These are phyloP conservation scores for Eremobia ochroleuca DNA, from an alignment of 2,888 invertebrate genomes.

Conservation along the genomic window DNA sequence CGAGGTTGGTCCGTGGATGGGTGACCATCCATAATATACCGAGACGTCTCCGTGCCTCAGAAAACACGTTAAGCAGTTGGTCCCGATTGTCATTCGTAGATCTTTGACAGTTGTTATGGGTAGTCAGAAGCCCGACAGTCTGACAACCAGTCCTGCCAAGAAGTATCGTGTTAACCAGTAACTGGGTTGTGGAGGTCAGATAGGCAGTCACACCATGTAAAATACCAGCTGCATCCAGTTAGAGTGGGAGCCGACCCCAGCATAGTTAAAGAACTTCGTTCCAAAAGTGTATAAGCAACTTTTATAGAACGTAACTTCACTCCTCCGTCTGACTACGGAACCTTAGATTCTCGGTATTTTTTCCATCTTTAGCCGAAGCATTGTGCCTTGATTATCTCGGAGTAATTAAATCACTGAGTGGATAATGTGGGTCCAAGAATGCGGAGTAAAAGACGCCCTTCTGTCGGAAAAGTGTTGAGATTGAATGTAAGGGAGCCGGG, in stretches of 20 bases:
- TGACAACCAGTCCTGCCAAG: background rate
- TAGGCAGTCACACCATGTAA: background rate
- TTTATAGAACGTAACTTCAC: slow-evolving; percentile 7
- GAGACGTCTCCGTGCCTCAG: too few species aligned
- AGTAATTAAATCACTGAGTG: slow-evolving; percentile 68
- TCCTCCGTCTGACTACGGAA: slow-evolving; percentile 22
- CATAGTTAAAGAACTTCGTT: background rate
- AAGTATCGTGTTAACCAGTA: background rate
- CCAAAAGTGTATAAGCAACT: slow-evolving; percentile 7
- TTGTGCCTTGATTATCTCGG: slow-evolving; percentile 65
- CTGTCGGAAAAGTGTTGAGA: slow-evolving; percentile 51
- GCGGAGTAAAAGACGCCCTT: slow-evolving; percentile 51
- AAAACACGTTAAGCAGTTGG: background rate
- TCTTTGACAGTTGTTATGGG: background rate
- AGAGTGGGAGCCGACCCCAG: background rate
- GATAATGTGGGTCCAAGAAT: slow-evolving; percentile 61
- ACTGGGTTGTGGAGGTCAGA: background rate
- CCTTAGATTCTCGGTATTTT: slow-evolving; percentile 36
- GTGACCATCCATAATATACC: too few species aligned
- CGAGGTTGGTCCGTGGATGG: too few species aligned
- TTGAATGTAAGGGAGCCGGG: slow-evolving; percentile 36
- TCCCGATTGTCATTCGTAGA: background rate
- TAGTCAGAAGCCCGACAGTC: background rate
- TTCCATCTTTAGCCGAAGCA: slow-evolving; percentile 42
- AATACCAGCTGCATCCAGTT: background rate